These are phyloP conservation scores for Acanthochromis polyacanthus DNA, from an alignment of 2,113 vertebrate genomes.

Conservation along the genomic window DNA sequence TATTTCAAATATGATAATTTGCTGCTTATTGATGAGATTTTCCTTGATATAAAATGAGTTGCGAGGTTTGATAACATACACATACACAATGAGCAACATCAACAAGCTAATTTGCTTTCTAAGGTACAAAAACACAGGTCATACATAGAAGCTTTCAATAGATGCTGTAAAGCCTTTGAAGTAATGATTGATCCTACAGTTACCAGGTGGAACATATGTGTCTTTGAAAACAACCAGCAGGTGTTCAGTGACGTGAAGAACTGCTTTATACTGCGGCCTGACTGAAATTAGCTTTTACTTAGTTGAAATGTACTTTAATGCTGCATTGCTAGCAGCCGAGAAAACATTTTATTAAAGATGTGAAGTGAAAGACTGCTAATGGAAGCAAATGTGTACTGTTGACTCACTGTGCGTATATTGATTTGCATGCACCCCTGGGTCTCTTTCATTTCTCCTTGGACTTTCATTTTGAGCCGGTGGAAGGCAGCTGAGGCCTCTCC, in stretches of 20 bases:
- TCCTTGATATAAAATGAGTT: neutral
- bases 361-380: conserved; percentile 51
- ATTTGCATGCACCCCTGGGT: conserved; percentile 55
- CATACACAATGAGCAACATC: no score
- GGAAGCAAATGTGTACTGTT: conserved; percentile 50
- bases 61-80: no score
- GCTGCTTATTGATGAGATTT: neutral
- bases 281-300: conserved; percentile 47
- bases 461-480: conserved; percentile 51
- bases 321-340: conserved; percentile 30
- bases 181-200: conserved; percentile 22
- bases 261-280: neutral
- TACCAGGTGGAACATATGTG: conserved; percentile 37
- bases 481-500: conserved; percentile 25
- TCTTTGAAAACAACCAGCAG: conserved; percentile 37
- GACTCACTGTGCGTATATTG: conserved; percentile 59
- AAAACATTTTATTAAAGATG: conserved; percentile 50
- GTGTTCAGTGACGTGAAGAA: conserved; percentile 25
- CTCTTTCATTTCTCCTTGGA: conserved; percentile 51
- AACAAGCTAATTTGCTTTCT: neutral
- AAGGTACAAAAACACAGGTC: conserved; percentile 29
- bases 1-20: neutral
- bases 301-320: conserved; percentile 48
- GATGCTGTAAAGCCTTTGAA: neutral
- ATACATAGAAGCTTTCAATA: conserved; percentile 13